Base-by-base conservation (phyloP, 2,113 vertebrate genomes). In the Bothrops jararaca region DNA sequence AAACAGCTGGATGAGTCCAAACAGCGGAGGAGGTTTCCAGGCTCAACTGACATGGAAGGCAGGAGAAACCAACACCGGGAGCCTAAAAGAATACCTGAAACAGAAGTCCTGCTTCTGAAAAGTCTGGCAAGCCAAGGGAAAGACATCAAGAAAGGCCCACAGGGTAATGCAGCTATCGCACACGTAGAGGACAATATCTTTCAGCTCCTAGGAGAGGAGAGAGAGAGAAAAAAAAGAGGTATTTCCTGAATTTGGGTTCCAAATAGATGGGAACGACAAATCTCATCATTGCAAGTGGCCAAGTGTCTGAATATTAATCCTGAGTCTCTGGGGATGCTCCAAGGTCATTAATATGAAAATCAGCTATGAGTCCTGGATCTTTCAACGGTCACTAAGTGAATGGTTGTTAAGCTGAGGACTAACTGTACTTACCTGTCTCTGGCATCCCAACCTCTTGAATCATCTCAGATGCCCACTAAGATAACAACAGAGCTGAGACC, bases 81-180 rank as follows among this genome's bases (percentile, higher is more conserved):
- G 3, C 39, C 12, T 3, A 85, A 86, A 13, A 0, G 91, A 3
- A 7, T 96, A 99, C 99, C 99, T 99, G 98, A 93, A 97, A 92
- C 99, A 98, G 95, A 99, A 99, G 93, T 98, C 97, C 0, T 99
- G 98, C 54, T 98, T 98, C 92, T 98, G 98, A 96, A 99, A 99
- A 93, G 98, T 98, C 69, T 98, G 96, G 95, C 98, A 99, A 92
- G 99, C 98, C 50, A 96, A 89, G 0, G 99, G 99, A 95, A 99
- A 99, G 96, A 99, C 97, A 89, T 99, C 99, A 95, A 99, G 97
- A 94, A 99, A 99, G 6, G 99, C 98, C 96, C 99, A 98, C 90
- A 99, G 97, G 0, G 99, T 99, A 8, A 98, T 98, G 94, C 98
- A 98, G 4, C 98, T 98, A 96, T 99, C 99, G 56, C 99, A 99